phyloP scores from a whole-genome alignment of 2,113 vertebrate genomes.

The Thalassarche chlororhynchos region DNA sequence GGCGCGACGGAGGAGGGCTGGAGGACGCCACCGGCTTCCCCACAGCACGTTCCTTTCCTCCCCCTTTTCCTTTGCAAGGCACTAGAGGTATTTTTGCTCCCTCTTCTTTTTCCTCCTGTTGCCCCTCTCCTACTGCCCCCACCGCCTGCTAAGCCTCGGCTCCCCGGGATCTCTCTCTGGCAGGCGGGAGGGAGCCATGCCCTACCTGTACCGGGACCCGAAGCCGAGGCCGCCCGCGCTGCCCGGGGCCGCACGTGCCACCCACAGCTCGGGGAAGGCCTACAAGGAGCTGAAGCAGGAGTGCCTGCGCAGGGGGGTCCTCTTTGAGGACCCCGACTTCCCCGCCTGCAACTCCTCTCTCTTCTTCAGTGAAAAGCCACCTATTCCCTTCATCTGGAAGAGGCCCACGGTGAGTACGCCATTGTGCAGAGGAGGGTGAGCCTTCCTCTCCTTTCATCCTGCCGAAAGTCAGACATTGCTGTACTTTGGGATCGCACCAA shows the following conservation, averaged over 20 bases:
- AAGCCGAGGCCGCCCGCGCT: neutral
- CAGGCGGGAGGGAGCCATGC: conserved; percentile 71
- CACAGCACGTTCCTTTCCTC: neutral
- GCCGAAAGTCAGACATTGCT: fast-evolving
- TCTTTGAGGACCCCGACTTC: conserved; percentile 92
- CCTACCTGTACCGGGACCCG: conserved; percentile 57
- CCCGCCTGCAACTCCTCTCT: conserved; percentile 82
- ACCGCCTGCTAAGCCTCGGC: fast-evolving
- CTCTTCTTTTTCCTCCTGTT: neutral
- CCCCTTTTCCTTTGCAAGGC: neutral
- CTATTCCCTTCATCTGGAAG: conserved; percentile 88
- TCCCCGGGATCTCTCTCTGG: neutral
- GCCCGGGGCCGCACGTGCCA: conserved; percentile 16
- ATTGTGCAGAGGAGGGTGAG: neutral
- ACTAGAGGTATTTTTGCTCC: neutral
- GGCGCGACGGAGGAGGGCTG: neutral
- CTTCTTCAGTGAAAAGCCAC: conserved; percentile 86
- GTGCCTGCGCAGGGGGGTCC: conserved; percentile 73
- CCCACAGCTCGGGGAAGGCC: conserved; percentile 78
- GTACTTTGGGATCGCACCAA: neutral
- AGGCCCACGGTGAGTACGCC: conserved; percentile 82
- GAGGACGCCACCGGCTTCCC: neutral
- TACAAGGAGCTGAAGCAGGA: conserved; percentile 83
- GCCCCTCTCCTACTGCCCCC: neutral
- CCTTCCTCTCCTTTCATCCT: neutral